A percentile compares a stretch with the other conserved stretches of the same genome.
Evolutionary conservation across 2,113 vertebrate genomes (phyloP).

Genomic region (Numida meleagris): DNA sequence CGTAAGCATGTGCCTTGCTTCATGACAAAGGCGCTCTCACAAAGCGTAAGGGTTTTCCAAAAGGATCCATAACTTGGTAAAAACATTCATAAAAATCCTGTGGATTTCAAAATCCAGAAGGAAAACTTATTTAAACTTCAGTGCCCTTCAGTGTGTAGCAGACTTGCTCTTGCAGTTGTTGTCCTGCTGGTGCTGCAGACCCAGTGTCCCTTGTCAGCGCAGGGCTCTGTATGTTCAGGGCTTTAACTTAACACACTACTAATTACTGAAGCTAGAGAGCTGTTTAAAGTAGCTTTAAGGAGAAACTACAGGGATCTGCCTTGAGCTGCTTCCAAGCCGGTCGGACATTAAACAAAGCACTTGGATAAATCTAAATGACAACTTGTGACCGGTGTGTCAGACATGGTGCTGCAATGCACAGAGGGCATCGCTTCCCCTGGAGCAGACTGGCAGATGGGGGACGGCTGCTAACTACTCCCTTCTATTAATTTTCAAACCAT

Average conservation of each 20-base stretch:
- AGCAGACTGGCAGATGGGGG: background rate
- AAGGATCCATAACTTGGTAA: background rate
- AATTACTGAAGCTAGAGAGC: background rate
- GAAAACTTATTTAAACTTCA: background rate
- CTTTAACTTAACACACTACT: background rate
- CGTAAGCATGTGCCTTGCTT: background rate
- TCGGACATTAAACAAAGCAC: background rate
- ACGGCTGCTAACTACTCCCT: background rate
- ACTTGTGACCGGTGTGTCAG: background rate
- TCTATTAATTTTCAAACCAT: background rate
- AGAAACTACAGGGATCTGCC: background rate
- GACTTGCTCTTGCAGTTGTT: background rate
- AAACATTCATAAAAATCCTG: background rate
- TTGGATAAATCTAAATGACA: background rate
- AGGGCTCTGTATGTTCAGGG: background rate
- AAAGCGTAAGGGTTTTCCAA: background rate
- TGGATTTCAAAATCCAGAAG: background rate
- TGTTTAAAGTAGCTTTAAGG: background rate
- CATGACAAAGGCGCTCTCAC: background rate
- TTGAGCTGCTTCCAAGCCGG: background rate
- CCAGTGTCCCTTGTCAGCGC: background rate
- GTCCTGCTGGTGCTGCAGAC: background rate
- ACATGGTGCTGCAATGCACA: rapidly evolving
- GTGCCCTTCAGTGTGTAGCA: background rate
- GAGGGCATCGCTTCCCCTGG: background rate